phyloP scores from a whole-genome alignment of 2,113 vertebrate genomes.

The Saccopteryx bilineata region DNA sequence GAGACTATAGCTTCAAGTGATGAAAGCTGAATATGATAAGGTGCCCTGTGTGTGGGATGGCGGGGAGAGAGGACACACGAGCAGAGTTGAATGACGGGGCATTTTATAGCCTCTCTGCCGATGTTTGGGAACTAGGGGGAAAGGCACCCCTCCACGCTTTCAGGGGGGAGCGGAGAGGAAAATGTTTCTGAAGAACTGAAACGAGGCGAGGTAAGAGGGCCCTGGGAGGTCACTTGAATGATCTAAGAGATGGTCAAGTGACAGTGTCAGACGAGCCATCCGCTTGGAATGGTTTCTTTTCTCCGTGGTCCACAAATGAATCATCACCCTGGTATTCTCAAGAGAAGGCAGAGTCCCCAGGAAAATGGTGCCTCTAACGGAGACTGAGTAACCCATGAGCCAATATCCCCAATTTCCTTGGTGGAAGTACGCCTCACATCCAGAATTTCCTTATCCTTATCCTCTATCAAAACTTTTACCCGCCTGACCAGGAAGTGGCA shows the following conservation, averaged over 20 bases:
- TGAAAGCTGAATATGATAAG: slow-evolving; percentile 5
- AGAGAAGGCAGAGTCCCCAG: not conserved
- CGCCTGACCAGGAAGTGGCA: no score
- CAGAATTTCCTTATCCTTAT: no score
- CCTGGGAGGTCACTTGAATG: not conserved
- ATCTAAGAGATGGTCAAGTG: not conserved
- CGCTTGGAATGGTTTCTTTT: slow-evolving; percentile 1
- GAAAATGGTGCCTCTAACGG: not conserved
- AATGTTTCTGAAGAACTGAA: not conserved
- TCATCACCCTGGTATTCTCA: not conserved
- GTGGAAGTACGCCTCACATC: not conserved
- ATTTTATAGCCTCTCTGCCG: not conserved
- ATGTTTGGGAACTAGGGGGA: not conserved
- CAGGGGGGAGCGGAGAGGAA: not conserved
- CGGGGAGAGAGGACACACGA: not conserved
- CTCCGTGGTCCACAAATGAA: not conserved
- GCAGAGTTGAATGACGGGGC: not conserved
- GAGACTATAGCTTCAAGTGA: not conserved
- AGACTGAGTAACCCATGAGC: not conserved
- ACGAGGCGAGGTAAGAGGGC: not conserved
- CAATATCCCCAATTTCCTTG: not conserved
- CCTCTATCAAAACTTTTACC: no score
- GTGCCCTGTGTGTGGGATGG: not conserved
- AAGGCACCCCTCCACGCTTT: not conserved
- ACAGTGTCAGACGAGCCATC: not conserved